Evolutionary conservation across 2,888 invertebrate species (phyloP).

Genomic region (Thereva unica): DNA sequence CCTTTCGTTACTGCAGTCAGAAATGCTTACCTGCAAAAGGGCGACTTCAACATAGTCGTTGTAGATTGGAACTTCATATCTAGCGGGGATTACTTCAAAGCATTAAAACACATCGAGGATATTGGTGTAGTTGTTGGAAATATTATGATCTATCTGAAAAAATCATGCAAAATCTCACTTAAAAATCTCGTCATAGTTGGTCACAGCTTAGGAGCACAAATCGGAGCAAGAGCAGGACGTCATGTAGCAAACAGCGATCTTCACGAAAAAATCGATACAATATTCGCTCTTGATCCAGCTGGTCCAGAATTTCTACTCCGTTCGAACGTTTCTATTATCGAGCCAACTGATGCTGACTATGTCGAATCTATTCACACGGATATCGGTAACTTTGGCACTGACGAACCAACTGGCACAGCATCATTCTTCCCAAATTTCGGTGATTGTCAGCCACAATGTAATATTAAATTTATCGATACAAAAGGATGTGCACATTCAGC

Average conservation of each 20-base stretch:
- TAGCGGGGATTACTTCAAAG: slow-evolving; percentile 2
- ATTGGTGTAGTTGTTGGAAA: slow-evolving; percentile 6
- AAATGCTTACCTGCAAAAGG: slow-evolving; percentile 23
- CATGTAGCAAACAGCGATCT: slow-evolving; percentile 5
- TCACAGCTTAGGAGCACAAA: slow-evolving; percentile 21
- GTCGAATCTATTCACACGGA: slow-evolving; percentile 30
- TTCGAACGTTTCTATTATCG: not conserved
- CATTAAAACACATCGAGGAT: not conserved
- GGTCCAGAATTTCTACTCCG: slow-evolving; percentile 9
- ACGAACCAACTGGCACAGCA: slow-evolving; percentile 53
- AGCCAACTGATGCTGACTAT: slow-evolving; percentile 6
- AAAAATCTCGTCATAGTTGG: slow-evolving; percentile 16
- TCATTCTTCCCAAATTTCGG: slow-evolving; percentile 59
- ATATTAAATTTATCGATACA: slow-evolving; percentile 38
- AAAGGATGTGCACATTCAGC: slow-evolving; percentile 54
- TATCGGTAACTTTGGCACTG: slow-evolving; percentile 1
- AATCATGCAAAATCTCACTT: not conserved
- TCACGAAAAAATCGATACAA: slow-evolving; percentile 9
- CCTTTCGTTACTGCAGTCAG: not conserved
- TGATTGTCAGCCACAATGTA: slow-evolving; percentile 55
- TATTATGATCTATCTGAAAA: slow-evolving; percentile 3
- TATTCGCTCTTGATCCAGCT: slow-evolving; percentile 28
- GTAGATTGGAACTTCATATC: slow-evolving; percentile 14
- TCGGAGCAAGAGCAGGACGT: not conserved
- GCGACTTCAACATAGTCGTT: slow-evolving; percentile 18